phyloP scores from a whole-genome alignment of 2,797 vertebrate species.

The Cyclopterus lumpus region DNA sequence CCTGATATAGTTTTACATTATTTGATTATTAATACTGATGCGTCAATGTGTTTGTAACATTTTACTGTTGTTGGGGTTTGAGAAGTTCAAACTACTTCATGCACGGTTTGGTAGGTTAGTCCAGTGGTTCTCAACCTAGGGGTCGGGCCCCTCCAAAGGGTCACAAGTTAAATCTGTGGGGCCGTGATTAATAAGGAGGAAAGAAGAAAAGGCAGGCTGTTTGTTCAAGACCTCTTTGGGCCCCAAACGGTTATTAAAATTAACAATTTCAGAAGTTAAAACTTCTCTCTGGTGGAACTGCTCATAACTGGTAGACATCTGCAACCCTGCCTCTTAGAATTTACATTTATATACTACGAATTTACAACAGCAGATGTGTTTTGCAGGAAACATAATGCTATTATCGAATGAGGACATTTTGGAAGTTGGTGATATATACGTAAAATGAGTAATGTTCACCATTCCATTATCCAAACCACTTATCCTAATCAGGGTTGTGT shows the following conservation, averaged over 20 bases:
- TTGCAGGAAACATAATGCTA: not conserved
- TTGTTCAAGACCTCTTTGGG: not conserved
- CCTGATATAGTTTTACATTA: not conserved
- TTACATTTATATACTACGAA: not conserved
- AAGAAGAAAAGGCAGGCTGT: not conserved
- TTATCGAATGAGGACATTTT: not conserved
- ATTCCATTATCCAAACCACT: no score
- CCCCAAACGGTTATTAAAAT: not conserved
- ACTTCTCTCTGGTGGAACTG: not conserved
- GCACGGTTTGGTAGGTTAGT: not conserved
- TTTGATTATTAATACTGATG: not conserved
- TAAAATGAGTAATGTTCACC: no score
- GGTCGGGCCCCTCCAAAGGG: not conserved
- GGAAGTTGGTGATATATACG: not conserved
- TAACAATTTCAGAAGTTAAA: not conserved
- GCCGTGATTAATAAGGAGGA: not conserved
- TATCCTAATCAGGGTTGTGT: no score
- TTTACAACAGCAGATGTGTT: not conserved
- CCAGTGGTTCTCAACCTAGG: not conserved
- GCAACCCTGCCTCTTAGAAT: not conserved
- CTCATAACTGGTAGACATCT: not conserved
- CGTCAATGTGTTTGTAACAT: not conserved
- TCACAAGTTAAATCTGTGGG: not conserved
- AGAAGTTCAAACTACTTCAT: not conserved
- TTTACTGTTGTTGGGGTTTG: not conserved